Evolutionary conservation across 1,140 invertebrate species (phyloP).

Genomic region (Battus philenor): DNA sequence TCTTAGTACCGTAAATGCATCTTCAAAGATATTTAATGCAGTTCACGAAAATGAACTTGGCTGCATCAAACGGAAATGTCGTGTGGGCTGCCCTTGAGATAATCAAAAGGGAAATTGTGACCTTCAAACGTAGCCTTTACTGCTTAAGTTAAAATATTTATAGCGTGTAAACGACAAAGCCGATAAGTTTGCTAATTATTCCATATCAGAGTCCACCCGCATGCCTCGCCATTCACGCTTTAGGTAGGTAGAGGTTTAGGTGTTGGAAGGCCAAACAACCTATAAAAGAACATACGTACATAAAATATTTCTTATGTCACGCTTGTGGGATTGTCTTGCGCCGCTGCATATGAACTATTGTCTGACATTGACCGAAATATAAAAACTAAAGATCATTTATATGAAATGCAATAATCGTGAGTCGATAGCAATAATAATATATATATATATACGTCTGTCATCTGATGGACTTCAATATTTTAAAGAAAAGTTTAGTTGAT

Average conservation of each 20-base stretch:
- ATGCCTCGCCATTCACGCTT: background rate
- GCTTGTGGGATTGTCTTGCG: slow-evolving; percentile 15
- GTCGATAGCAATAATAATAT: no score
- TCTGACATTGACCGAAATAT: slow-evolving; percentile 9
- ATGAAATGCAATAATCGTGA: no score
- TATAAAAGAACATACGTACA: slow-evolving; percentile 5
- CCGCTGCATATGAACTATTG: background rate
- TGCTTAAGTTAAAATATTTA: background rate
- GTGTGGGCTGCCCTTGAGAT: background rate
- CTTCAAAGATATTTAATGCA: no score
- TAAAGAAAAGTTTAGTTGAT: no score
- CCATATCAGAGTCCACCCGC: slow-evolving; percentile 12
- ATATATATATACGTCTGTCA: no score
- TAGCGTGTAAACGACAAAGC: background rate
- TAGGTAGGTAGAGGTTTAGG: slow-evolving; percentile 13
- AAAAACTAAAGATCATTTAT: no score
- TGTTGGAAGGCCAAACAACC: slow-evolving; percentile 13
- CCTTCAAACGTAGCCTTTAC: background rate
- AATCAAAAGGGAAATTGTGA: background rate
- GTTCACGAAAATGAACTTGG: background rate
- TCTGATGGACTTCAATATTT: no score
- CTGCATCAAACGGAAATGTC: background rate
- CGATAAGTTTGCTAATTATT: slow-evolving; percentile 8
- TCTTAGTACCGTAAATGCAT: no score
- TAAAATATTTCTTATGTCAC: slow-evolving; percentile 8